Base-by-base conservation (phyloP, 2,797 vertebrate genomes). In the Prunella strophiata region DNA sequence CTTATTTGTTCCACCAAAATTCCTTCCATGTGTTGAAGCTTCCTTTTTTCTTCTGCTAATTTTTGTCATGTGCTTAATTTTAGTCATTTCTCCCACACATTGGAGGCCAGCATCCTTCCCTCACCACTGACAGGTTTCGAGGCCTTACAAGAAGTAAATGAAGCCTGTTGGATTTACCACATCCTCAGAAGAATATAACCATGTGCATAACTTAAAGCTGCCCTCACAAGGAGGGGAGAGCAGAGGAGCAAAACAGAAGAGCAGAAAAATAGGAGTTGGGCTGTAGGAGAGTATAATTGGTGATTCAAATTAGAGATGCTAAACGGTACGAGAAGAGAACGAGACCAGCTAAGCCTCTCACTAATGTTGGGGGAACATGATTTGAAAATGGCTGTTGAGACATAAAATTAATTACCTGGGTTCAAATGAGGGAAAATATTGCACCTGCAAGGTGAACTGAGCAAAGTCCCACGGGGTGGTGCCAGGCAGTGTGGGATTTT, bases 1-100 rank as follows among this genome's bases (percentile, higher is more conserved):
- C 97, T 97, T 97, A 97, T 97, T 98, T 98, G 97, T 97, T 97
- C 87, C 93, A 97, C 93, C 94, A 96, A 97, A 97, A 97, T 98
- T 97, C 92, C 95, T 97, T 97, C 97, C 97, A 97, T 98, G 95
- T 98, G 97, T 97, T 43, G 86, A 90, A 94, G 85, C 84, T 97
- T 93, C 91, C 94, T 97, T 96, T 96, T 97, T 94, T 95, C 91
- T 96, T 97, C 95, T 92, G 89, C 96, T 98, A 97, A 98, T 97
- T 97, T 97, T 96, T 97, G 95, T 97, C 96, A 97, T 97, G 96
- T 97, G 97, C 97, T 94, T 97, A 83, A 92, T 95, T 97, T 98
- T 96, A 98, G 97, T 98, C 72, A 96, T 97, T 95, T 96, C 92
- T 97, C 96, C 96, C 97, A 94, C 96, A 96, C 91, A 34, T 66